Evolutionary conservation across 1,140 invertebrate genomes (phyloP).

Genomic region (Teleopsis dalmanni): DNA sequence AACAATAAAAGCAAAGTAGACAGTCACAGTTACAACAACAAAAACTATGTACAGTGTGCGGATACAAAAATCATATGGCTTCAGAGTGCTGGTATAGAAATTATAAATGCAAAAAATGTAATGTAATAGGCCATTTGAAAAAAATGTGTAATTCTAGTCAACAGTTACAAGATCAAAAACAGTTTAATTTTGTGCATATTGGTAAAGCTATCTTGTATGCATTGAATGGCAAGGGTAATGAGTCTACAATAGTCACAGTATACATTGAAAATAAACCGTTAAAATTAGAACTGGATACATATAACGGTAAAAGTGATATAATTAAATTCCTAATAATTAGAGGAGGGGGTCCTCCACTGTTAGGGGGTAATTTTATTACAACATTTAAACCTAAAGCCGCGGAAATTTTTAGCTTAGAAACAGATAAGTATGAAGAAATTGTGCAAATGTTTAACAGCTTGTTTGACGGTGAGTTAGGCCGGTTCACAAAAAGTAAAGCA

Average conservation of each 20-base stretch:
- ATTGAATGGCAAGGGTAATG: background rate
- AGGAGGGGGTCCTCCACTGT: conserved; percentile 19
- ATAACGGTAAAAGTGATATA: background rate
- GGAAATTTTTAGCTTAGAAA: background rate
- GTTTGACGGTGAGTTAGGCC: conserved; percentile 7
- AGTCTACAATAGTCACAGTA: background rate
- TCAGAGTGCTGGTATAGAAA: too few relatives aligned
- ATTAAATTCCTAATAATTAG: conserved; percentile 20
- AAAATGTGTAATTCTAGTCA: conserved; percentile 12
- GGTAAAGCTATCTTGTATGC: background rate
- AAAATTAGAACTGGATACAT: conserved; percentile 5
- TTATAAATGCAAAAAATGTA: conserved; percentile 15
- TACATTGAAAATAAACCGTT: background rate
- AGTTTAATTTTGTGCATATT: too few relatives aligned
- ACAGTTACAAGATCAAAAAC: too few relatives aligned
- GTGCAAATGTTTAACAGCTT: background rate
- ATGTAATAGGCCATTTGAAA: conserved; percentile 17
- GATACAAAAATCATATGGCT: too few relatives aligned
- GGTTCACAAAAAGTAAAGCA: conserved; percentile 4
- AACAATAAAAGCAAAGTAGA: too few relatives aligned
- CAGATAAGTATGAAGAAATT: background rate
- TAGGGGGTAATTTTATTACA: conserved; percentile 14
- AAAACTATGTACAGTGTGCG: too few relatives aligned
- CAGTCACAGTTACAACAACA: too few relatives aligned
- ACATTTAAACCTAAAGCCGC: conserved; percentile 2